Evolutionary conservation across 2,888 invertebrate genomes (phyloP), one percentile per base, ranked within the genome.

Genomic region (Euzetes globulus): DNA sequence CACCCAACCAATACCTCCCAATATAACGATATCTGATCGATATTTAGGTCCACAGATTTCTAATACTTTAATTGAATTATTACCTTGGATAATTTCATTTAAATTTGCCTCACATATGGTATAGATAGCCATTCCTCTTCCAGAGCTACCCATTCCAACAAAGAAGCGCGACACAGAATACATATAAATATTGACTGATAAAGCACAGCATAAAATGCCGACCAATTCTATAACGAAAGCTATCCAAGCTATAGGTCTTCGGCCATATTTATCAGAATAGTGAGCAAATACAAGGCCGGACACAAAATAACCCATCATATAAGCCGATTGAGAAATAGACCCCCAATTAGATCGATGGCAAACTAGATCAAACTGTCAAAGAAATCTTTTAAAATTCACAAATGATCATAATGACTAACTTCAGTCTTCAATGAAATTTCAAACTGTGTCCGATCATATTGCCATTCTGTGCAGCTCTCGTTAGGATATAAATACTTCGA

Each of bases 1-100:
- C 4, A 52, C 72, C 75, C 75, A 75, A 6, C 75, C 75, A 22
- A 72, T 72, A 27, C 33, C 47, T 3, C 29, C 13, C 4, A 50
- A 17, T 15, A 75, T 22, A 0, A 45, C 45, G 5, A 72, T 52
- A 27, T 65, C 65, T 41, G 75, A 29, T 27, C 75, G 25, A 17
- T 73, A 25, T 22, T 65, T 60, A 25, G 55, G 70, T 25, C 75
- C 75, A 55, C 19, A 41, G 1, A n/a, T 41, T 45, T 68, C 68
- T 4, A 45, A 22, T 11, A 68, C 68, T 68, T 45, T 0, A 41
- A 45, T 37, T 37, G 9, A 65, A 45, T 1, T 15, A 22, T 60
- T 60, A 29, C 19, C 17, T 60, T 9, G 27, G 11, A 29, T 17
- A 29, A 60, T 1, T 6, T 19, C n/a, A 17, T 55, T 25, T 9